Evolutionary conservation across 2,888 invertebrate species (phyloP), one percentile per base, ranked within the genome.

Genomic region (Caenorhabditis sp.): DNA sequence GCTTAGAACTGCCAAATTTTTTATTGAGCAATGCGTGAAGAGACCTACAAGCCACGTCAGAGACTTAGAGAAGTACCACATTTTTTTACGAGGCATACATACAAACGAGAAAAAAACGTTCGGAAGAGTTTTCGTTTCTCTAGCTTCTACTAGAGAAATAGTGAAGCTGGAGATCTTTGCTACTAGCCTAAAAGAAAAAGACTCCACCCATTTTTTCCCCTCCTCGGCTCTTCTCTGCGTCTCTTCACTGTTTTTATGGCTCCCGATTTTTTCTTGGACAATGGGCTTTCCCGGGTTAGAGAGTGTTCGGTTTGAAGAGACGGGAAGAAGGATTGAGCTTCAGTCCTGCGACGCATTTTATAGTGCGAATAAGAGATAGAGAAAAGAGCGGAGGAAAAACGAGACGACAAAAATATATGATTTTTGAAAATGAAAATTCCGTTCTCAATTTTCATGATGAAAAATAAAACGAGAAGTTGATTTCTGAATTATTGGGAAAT

Each of bases 341-440:
- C 51, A 51, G 51, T 51, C 51, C 10, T 21, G 51, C 51, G 8
- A 51, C 51, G 51, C 23, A 51, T 19, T 6, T 12, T 23, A 51
- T 51, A 51, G 51, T 51, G 51, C 43, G 43, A 43, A 31, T 31
- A 31, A 50, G 50, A 50, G 50, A 19, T 19, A n/a, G 21, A 51
- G 51, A 12, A 51, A 12, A 51, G 8, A 8, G 51, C 4, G 21
- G 23, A 21, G 21, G 51, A 21, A 51, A 21, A 51, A 51, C 4
- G 21, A 21, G 23, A 23, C 2, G 51, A 51, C 1, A 12, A 10
- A 51, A 31, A 31, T 31, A 10, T 31, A 51, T 23, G 51, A 51
- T 21, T 23, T 23, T 51, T 23, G 51, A 23, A 51, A 43, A 43
- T 43, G n/a, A n/a, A n/a, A n/a, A n/a, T n/a, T n/a, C 14, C 12